Evolutionary conservation across 2,113 vertebrate genomes (phyloP).

Genomic region (Baryphthengus martii): DNA sequence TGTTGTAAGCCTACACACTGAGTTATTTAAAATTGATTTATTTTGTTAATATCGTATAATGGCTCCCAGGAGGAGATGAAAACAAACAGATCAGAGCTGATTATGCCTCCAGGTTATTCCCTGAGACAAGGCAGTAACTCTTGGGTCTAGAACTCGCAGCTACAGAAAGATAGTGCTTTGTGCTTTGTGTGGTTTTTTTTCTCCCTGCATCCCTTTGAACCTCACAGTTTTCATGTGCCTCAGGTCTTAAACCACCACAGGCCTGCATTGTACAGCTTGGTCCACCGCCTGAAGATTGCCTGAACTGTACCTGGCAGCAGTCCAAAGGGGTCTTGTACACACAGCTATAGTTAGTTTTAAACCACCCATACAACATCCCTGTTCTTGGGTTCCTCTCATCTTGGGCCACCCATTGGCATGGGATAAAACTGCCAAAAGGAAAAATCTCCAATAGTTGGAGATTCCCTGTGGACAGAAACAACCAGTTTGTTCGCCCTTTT

Average conservation of each 20-base stretch:
- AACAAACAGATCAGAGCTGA: conserved; percentile 56
- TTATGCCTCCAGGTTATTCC: conserved; percentile 57
- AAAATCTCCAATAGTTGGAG: neutral
- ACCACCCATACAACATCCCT: neutral
- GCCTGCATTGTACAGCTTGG: neutral
- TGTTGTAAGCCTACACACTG: conserved; percentile 66
- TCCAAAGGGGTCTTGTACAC: neutral
- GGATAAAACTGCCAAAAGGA: neutral
- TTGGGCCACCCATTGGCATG: neutral
- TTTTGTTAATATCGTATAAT: conserved; percentile 71
- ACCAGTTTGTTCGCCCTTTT: neutral
- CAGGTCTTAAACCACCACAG: neutral
- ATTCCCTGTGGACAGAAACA: neutral
- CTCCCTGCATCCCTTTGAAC: neutral
- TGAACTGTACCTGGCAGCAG: neutral
- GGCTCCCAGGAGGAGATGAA: conserved; percentile 61
- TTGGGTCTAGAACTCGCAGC: conserved; percentile 1
- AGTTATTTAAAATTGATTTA: conserved; percentile 72
- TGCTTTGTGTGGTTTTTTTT: conserved; percentile 4
- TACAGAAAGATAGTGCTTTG: conserved; percentile 51
- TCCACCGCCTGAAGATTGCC: neutral
- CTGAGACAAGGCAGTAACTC: conserved; percentile 29
- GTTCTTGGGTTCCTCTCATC: neutral
- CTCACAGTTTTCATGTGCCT: neutral
- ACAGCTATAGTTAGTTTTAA: neutral